Evolutionary conservation across 2,888 invertebrate genomes (phyloP), one percentile per base, ranked within the genome.

Genomic region (Gymnosoma rotundatum): DNA sequence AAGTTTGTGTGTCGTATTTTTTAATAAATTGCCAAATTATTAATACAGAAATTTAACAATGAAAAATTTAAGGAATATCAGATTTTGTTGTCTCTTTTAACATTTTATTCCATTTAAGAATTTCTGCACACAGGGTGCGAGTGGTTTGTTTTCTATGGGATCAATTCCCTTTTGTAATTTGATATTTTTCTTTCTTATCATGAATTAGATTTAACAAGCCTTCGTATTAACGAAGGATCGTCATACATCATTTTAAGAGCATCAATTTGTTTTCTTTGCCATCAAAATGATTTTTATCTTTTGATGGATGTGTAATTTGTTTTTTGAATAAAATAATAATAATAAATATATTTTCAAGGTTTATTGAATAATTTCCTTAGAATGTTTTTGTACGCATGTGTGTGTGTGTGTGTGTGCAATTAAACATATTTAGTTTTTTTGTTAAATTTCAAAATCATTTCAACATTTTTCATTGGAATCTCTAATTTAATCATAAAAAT

Each of bases 171-270:
- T 58, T 21, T 50, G 78, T 64, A 83, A 83, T 78, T 64, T 48
- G 78, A 83, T 83, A 83, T 74, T 78, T 83, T 48, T 20, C 14
- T n/a, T 52, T 56, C 10, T 75, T 83, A 78, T 73, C 56, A 52
- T 32, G 20, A 75, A 64, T 14, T n/a, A n/a, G 42, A 48, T 63
- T 76, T 18, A 70, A 58, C 14, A 67, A 73, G 45, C 61, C 60
- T 64, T 73, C 45, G 18, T 38, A 16, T 56, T n/a, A 32, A 20
- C 20, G 0, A 32, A 48, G 12, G 18, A 50, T 56, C 25, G 21
- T 67, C 54, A 56, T 73, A 32, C 52, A 63, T 78, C 66, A 82
- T 67, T 73, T 75, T 20, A 16, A 20, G n/a, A 48, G 14, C 48
- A 45, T n/a, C 25, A 8, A 6, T 32, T 50, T 9, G 4, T 38